These are phyloP conservation scores for Allygus modestus DNA, from an alignment of 2,888 invertebrate genomes.

Conservation along the genomic window DNA sequence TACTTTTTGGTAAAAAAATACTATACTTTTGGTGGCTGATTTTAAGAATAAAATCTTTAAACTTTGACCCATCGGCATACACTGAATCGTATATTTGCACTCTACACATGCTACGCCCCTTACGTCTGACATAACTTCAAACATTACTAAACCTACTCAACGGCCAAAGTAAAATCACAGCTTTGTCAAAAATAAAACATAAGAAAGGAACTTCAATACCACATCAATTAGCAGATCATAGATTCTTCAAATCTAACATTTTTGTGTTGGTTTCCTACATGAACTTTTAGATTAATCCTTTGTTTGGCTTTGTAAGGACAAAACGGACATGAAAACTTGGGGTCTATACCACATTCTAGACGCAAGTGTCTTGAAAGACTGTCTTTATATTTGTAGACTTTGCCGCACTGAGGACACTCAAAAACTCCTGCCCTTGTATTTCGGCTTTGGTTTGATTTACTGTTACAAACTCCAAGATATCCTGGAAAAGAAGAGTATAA, in stretches of 20 bases:
- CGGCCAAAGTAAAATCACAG: too few species aligned
- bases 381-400: constrained; percentile 50
- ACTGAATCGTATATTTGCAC: too few species aligned
- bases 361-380: constrained; percentile 63
- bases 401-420: constrained; percentile 73
- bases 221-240: neutral
- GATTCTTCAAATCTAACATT: neutral
- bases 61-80: too few species aligned
- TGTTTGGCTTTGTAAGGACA: constrained; percentile 67
- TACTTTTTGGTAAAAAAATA: too few species aligned
- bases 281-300: neutral
- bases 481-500: neutral
- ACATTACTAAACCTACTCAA: too few species aligned
- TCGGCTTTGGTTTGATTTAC: neutral
- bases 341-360: constrained; percentile 69
- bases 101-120: too few species aligned
- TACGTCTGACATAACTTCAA: too few species aligned
- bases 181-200: neutral
- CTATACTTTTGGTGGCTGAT: too few species aligned
- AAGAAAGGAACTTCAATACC: neutral
- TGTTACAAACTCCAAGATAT: neutral
- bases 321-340: constrained; percentile 64
- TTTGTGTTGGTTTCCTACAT: constrained; percentile 9
- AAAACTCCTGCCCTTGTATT: neutral
- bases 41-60: too few species aligned